phyloP scores from a whole-genome alignment of 92 coral and sea anemone genomes.

The Palythoa heliodiscus region DNA sequence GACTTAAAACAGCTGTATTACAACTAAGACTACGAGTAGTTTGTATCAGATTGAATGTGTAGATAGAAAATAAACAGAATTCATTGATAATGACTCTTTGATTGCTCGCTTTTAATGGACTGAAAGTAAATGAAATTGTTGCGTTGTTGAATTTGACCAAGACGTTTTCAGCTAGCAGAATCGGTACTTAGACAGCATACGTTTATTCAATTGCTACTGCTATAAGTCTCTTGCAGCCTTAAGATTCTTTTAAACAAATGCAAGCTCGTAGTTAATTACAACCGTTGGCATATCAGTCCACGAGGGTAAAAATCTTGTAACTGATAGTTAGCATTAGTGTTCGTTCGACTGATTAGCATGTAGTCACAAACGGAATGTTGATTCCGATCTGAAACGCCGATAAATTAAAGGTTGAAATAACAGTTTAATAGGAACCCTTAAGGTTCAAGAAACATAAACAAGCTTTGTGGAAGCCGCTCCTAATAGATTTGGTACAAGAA shows the following conservation, averaged over 20 bases:
- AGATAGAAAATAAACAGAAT: not conserved
- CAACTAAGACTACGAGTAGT: not conserved
- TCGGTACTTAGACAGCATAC: no score
- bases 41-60: not conserved
- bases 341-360: no score
- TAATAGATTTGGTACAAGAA: not conserved
- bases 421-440: conserved; percentile 12
- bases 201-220: no score
- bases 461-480: not conserved
- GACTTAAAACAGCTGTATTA: not conserved
- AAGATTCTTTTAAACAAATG: no score
- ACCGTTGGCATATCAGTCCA: no score
- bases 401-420: not conserved
- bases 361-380: not conserved
- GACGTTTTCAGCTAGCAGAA: no score
- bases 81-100: not conserved
- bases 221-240: no score
- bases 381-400: not conserved
- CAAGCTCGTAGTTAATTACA: no score
- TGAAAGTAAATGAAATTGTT: no score
- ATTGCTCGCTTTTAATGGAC: not conserved
- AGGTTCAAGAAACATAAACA: not conserved
- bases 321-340: not conserved
- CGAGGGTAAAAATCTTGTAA: not conserved
- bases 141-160: no score